Percentiles rank a stretch among this genome's conserved stretches.
These are phyloP conservation scores for Ctenicera cuprea DNA, from an alignment of 2,888 invertebrate species.

Conservation along the genomic window DNA sequence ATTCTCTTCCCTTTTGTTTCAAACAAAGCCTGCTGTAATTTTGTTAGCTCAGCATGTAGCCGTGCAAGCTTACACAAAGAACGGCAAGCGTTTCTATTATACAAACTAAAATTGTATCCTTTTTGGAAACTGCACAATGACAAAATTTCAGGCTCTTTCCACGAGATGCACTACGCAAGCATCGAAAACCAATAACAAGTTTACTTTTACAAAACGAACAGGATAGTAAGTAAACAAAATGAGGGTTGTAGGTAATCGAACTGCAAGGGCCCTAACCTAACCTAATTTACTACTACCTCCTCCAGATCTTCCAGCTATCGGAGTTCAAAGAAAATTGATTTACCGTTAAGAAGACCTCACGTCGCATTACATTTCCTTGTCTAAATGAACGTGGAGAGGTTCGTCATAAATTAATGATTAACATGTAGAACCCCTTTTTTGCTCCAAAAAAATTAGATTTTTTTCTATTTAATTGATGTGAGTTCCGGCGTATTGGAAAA, in stretches of 20 bases:
- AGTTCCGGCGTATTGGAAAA: not conserved
- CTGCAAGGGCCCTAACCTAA: constrained; percentile 26
- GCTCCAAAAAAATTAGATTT: not conserved
- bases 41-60: constrained; percentile 14
- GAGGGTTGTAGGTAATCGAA: constrained; percentile 25
- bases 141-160: not conserved
- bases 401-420: not conserved
- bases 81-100: not conserved
- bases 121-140: not conserved
- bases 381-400: not conserved
- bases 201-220: constrained; percentile 21
- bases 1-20: constrained; percentile 5
- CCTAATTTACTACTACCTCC: constrained; percentile 25
- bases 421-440: not conserved
- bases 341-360: constrained; percentile 7
- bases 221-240: constrained; percentile 20
- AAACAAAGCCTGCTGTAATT: constrained; percentile 4
- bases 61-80: constrained; percentile 11
- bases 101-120: constrained; percentile 5
- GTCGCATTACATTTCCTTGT: not conserved
- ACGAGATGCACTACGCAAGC: not conserved
- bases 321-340: constrained; percentile 31
- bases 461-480: no score
- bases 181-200: constrained; percentile 2
- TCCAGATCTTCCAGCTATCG: constrained; percentile 25